These are phyloP conservation scores for Pollenia griseotomentosa DNA, from an alignment of 2,888 invertebrate genomes.

Conservation along the genomic window DNA sequence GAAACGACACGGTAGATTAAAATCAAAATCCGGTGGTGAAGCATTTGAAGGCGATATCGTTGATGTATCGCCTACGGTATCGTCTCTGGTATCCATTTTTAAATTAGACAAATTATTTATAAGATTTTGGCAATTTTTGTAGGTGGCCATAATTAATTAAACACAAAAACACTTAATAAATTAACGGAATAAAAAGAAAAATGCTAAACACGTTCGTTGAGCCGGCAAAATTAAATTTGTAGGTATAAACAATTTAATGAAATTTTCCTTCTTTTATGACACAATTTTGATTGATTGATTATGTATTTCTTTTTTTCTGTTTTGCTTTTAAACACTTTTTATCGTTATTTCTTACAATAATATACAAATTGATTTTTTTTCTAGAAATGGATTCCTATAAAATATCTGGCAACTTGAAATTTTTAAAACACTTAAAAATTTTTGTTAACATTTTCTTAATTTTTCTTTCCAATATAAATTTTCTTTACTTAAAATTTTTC, in stretches of 20 bases:
- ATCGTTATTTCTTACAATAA: slow-evolving; percentile 5
- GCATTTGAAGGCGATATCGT: slow-evolving; percentile 60
- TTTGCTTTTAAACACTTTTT: slow-evolving; percentile 32
- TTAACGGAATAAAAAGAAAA: background rate
- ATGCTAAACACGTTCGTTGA: slow-evolving; percentile 10
- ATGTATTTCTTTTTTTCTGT: background rate
- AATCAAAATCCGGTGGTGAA: slow-evolving; percentile 82
- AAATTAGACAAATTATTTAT: slow-evolving; percentile 34
- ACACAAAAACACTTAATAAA: slow-evolving; percentile 13
- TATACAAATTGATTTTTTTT: slow-evolving; percentile 18
- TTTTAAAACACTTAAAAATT: slow-evolving; percentile 55
- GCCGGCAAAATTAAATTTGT: slow-evolving; percentile 23
- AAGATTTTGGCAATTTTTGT: slow-evolving; percentile 33
- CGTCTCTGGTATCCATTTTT: slow-evolving; percentile 63
- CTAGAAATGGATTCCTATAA: background rate
- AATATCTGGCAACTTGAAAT: slow-evolving; percentile 58
- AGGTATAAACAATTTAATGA: background rate
- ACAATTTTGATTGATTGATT: slow-evolving; percentile 35
- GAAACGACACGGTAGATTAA: slow-evolving; percentile 83
- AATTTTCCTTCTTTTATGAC: slow-evolving; percentile 43
- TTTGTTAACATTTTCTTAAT: slow-evolving; percentile 58
- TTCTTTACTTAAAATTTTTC: slow-evolving; percentile 24
- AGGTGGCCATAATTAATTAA: slow-evolving; percentile 25
- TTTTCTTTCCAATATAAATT: slow-evolving; percentile 19
- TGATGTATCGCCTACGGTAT: background rate